A percentile compares a stretch with the other conserved stretches of the same genome.
Conservation (phyloP, 2,888 invertebrate species). For the Ptilodon capucinus region DNA sequence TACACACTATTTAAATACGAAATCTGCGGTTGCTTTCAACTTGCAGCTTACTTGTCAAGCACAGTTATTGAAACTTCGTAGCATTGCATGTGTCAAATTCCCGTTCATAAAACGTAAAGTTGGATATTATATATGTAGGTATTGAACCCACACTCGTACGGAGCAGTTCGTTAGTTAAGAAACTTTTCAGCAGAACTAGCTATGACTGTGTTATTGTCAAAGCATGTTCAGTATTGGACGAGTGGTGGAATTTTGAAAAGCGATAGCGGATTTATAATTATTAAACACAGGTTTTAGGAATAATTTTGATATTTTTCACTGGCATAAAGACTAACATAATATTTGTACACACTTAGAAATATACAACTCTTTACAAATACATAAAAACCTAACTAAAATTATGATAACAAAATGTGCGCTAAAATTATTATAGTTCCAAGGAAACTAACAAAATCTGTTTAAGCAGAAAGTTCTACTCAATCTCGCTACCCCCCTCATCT, state of each 20-base stretch:
- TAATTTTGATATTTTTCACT: not conserved
- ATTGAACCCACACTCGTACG: conserved; percentile 8
- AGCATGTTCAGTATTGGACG: conserved; percentile 14
- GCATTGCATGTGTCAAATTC: conserved; percentile 7
- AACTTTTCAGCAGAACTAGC: conserved; percentile 25
- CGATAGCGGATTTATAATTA: not conserved
- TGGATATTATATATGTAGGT: conserved; percentile 11
- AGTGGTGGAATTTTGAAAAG: conserved; percentile 4
- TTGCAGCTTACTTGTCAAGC: not conserved
- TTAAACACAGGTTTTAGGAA: not conserved
- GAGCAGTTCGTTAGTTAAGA: conserved; percentile 23
- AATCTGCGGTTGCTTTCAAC: no score
- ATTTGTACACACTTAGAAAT: no score
- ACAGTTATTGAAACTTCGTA: not conserved
- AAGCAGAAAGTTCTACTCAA: no score
- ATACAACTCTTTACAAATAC: no score
- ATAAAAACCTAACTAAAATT: no score
- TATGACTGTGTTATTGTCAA: conserved; percentile 30
- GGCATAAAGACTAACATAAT: no score
- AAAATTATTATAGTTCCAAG: no score
- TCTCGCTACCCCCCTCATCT: conserved; percentile 8
- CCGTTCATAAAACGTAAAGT: not conserved
- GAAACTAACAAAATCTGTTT: no score
- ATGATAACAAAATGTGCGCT: no score
- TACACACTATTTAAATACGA: no score